These are phyloP conservation scores for Percopsis omiscomaycus DNA, from an alignment of 2,797 vertebrate species.

Conservation along the genomic window DNA sequence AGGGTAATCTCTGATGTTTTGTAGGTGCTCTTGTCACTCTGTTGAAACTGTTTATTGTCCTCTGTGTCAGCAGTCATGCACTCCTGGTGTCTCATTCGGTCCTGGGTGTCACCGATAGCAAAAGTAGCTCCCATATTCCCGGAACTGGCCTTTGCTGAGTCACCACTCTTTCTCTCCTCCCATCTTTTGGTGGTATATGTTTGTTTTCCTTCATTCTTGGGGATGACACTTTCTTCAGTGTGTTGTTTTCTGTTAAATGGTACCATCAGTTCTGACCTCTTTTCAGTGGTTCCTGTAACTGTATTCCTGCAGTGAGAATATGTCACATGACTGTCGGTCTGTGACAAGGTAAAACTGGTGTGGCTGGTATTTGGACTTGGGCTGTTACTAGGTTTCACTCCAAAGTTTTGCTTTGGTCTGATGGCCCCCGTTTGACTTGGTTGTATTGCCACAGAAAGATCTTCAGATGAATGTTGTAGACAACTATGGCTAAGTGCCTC, in stretches of 20 bases:
- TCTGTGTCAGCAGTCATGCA: slow-evolving; percentile 48
- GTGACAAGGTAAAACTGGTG: slow-evolving; percentile 57
- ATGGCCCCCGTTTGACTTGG: slow-evolving; percentile 37
- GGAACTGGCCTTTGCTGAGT: slow-evolving; percentile 65
- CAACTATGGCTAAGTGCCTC: slow-evolving; percentile 57
- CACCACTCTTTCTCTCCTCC: slow-evolving; percentile 45
- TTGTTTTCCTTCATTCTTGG: slow-evolving; percentile 27
- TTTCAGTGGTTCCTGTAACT: slow-evolving; percentile 43
- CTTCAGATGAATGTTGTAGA: slow-evolving; percentile 56
- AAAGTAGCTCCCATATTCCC: slow-evolving; percentile 50
- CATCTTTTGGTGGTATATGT: slow-evolving; percentile 38
- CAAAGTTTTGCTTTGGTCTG: slow-evolving; percentile 44
- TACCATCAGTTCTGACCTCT: slow-evolving; percentile 58
- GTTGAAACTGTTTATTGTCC: slow-evolving; percentile 64
- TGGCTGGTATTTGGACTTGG: slow-evolving; percentile 66
- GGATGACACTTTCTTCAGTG: slow-evolving; percentile 21
- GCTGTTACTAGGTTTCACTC: slow-evolving; percentile 61
- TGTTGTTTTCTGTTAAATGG: slow-evolving; percentile 56
- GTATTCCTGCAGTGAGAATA: slow-evolving; percentile 46
- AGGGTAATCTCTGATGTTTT: slow-evolving; percentile 73
- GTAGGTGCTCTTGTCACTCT: slow-evolving; percentile 53
- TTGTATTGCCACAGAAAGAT: slow-evolving; percentile 51
- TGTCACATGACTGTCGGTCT: slow-evolving; percentile 51
- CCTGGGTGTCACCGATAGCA: slow-evolving; percentile 48
- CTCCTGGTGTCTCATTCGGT: slow-evolving; percentile 58